A percentile compares a stretch with the other conserved stretches of the same genome.
These are phyloP conservation scores for Sprattus sprattus DNA, from an alignment of 2,113 vertebrate species.

Conservation along the genomic window DNA sequence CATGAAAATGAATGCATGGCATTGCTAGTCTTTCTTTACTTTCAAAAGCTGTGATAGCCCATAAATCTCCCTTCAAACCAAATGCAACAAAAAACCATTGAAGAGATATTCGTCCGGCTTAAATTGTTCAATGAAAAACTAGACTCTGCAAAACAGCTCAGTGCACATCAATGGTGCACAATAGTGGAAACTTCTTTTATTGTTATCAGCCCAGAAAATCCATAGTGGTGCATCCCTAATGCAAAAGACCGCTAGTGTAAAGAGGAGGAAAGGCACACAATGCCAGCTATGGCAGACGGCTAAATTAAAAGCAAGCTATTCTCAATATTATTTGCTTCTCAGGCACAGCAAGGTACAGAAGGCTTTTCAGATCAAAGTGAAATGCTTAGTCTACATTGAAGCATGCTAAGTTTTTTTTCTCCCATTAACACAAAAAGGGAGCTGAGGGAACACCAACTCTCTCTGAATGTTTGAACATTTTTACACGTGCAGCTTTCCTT, in stretches of 20 bases:
- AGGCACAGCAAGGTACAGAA: conserved; percentile 44
- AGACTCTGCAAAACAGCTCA: background rate
- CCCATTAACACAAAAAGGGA: conserved; percentile 36
- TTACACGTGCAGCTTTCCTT: background rate
- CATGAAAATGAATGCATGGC: background rate
- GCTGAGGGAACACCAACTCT: conserved; percentile 45
- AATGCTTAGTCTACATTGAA: conserved; percentile 56
- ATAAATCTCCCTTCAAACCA: background rate
- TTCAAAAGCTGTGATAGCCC: background rate
- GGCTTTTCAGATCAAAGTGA: conserved; percentile 62
- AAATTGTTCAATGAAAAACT: background rate
- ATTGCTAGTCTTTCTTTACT: background rate
- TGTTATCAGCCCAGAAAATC: background rate
- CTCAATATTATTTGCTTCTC: conserved; percentile 52
- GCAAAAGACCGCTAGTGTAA: background rate
- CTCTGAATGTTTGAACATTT: background rate
- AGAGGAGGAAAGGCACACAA: background rate
- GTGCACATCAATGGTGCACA: background rate
- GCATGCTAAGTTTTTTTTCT: conserved; percentile 31
- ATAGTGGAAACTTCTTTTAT: background rate
- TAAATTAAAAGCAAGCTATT: conserved; percentile 9
- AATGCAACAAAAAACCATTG: background rate
- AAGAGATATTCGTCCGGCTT: background rate
- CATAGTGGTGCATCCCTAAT: background rate
- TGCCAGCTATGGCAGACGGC: background rate